Evolutionary conservation across 2,888 invertebrate genomes (phyloP).

Genomic region (Flabesymbios commensalis): DNA sequence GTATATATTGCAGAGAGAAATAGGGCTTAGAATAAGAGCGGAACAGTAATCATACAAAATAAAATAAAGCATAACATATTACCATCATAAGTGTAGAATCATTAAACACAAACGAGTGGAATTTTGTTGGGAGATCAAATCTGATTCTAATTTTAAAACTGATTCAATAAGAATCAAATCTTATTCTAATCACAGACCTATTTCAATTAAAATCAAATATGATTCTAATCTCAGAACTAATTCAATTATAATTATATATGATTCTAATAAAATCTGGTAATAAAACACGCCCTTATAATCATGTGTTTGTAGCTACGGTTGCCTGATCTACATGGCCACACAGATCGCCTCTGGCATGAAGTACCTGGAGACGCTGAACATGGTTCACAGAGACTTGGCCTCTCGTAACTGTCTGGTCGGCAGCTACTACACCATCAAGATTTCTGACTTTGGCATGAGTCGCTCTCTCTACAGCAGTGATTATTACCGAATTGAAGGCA

Average conservation of each 20-base stretch:
- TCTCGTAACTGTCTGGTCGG: conserved; percentile 86
- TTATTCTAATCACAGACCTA: not conserved
- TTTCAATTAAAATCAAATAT: not conserved
- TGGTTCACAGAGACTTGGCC: conserved; percentile 87
- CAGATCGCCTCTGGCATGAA: conserved; percentile 89
- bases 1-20: too few species aligned
- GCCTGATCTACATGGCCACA: conserved; percentile 78
- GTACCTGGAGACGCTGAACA: conserved; percentile 84
- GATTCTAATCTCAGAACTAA: too few species aligned
- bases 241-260: too few species aligned
- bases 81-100: too few species aligned
- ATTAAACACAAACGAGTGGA: too few species aligned
- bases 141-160: too few species aligned
- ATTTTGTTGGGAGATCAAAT: too few species aligned
- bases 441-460: conserved; percentile 61
- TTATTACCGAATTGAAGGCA: conserved; percentile 84
- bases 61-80: too few species aligned
- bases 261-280: too few species aligned
- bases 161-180: too few species aligned
- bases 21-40: too few species aligned
- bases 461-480: conserved; percentile 66
- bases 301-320: conserved; percentile 73
- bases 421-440: conserved; percentile 71
- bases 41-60: too few species aligned
- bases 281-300: not conserved